Percentiles rank a stretch among this genome's conserved stretches.
These are phyloP conservation scores for Troides helena DNA, from an alignment of 2,888 invertebrate genomes.

Conservation along the genomic window DNA sequence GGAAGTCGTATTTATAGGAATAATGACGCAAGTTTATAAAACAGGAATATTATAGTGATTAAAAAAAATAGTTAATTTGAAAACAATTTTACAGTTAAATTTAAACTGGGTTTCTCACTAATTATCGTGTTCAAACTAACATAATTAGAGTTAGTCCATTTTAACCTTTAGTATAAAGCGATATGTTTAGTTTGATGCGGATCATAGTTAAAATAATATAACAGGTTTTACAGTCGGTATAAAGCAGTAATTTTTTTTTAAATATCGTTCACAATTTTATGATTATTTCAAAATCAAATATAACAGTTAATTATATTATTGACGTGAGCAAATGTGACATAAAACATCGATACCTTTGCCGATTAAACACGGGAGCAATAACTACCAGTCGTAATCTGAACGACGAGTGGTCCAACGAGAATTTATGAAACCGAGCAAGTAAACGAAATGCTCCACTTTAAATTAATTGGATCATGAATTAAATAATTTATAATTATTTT, in stretches of 20 bases:
- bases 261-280: not conserved
- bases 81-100: not conserved
- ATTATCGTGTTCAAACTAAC: not conserved
- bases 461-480: conserved; percentile 44
- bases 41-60: not conserved
- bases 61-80: conserved; percentile 1
- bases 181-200: too few species aligned
- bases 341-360: conserved; percentile 4
- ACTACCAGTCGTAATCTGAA: conserved; percentile 12
- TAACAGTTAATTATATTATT: conserved; percentile 4
- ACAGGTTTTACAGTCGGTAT: not conserved
- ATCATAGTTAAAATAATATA: too few species aligned
- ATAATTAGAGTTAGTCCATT: not conserved
- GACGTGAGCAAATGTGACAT: conserved; percentile 6
- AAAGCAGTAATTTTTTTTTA: not conserved
- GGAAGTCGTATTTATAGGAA: conserved; percentile 17
- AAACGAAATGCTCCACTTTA: conserved; percentile 42
- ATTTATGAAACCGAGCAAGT: conserved; percentile 29
- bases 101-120: not conserved
- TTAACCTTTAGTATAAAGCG: not conserved
- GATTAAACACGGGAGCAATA: conserved; percentile 17
- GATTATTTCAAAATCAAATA: conserved; percentile 3
- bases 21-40: not conserved
- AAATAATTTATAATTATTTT: conserved; percentile 43
- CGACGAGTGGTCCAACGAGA: conserved; percentile 14